Evolutionary conservation across 1,140 invertebrate genomes (phyloP).

Genomic region (Hylaeus anthracinus): DNA sequence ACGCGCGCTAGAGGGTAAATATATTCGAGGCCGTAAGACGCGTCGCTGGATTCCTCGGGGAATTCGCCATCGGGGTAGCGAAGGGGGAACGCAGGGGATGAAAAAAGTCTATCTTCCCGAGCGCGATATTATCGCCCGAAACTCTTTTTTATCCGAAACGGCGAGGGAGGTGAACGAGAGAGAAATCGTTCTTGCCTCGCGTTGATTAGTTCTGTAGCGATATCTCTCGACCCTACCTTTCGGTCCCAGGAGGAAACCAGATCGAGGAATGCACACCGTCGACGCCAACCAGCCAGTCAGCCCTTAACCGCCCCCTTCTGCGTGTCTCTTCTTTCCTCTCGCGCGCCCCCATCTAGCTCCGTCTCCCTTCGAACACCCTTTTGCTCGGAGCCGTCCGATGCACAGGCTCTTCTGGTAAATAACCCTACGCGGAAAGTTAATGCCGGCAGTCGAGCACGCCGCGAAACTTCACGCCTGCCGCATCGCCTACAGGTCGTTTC

Average conservation of each 20-base stretch:
- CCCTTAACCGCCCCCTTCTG: neutral
- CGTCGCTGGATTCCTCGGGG: neutral
- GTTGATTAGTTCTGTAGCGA: conserved; percentile 71
- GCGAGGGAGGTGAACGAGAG: conserved; percentile 46
- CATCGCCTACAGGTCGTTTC: conserved; percentile 41
- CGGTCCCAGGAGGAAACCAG: conserved; percentile 57
- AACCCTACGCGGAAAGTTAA: conserved; percentile 45
- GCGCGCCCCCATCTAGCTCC: neutral
- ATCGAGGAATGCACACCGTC: conserved; percentile 50
- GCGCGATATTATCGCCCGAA: conserved; percentile 57
- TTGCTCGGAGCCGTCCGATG: conserved; percentile 20
- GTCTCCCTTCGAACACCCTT: conserved; percentile 19
- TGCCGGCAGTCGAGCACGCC: too few relatives aligned
- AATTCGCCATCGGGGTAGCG: neutral
- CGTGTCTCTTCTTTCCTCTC: neutral
- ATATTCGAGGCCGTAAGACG: conserved; percentile 11
- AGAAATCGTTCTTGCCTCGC: conserved; percentile 64
- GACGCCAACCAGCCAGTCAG: neutral
- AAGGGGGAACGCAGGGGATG: neutral
- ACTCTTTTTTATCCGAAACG: conserved; percentile 64
- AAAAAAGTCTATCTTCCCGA: conserved; percentile 55
- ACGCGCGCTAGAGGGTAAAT: conserved; percentile 7
- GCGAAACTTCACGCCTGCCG: too few relatives aligned
- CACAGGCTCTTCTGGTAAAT: conserved; percentile 55
- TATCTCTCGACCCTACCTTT: conserved; percentile 59